A percentile compares a stretch with the other conserved stretches of the same genome.
phyloP scores from a whole-genome alignment of 2,113 vertebrate genomes.

The Leptocoma aspasia region DNA sequence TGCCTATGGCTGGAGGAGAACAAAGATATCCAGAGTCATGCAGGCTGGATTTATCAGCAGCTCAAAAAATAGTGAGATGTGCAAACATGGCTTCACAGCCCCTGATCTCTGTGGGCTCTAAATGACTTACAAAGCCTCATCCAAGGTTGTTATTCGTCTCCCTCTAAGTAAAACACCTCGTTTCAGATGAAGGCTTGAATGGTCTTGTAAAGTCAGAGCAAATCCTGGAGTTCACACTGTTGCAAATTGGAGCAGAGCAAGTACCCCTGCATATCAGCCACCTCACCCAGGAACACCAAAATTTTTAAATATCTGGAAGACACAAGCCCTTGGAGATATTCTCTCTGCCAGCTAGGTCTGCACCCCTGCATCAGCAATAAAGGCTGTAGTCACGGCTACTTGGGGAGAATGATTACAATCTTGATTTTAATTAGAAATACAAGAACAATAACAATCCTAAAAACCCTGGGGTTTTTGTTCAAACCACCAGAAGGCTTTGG shows the following conservation, averaged over 20 bases:
- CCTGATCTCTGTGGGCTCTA: not conserved
- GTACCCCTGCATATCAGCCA: not conserved
- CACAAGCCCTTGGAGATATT: not conserved
- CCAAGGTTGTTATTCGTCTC: not conserved
- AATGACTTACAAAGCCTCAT: not conserved
- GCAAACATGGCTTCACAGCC: not conserved
- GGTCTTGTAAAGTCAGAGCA: not conserved
- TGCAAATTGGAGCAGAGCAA: not conserved
- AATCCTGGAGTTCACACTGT: not conserved
- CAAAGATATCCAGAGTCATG: rapidly evolving
- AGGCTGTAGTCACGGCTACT: not conserved
- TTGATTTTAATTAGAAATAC: not conserved
- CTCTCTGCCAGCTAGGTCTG: not conserved
- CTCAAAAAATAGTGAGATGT: not conserved
- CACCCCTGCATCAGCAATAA: not conserved
- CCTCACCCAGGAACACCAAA: not conserved
- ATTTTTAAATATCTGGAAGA: not conserved
- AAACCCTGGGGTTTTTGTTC: rapidly evolving
- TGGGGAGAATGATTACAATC: rapidly evolving
- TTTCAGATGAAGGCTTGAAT: not conserved
- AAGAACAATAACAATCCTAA: not conserved
- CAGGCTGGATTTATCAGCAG: not conserved
- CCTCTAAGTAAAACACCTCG: not conserved
- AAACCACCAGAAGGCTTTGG: not conserved
- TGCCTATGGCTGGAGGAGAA: not conserved